Base-by-base conservation (phyloP, 2,888 invertebrate species). In the Scaptomyza caliginosa region DNA sequence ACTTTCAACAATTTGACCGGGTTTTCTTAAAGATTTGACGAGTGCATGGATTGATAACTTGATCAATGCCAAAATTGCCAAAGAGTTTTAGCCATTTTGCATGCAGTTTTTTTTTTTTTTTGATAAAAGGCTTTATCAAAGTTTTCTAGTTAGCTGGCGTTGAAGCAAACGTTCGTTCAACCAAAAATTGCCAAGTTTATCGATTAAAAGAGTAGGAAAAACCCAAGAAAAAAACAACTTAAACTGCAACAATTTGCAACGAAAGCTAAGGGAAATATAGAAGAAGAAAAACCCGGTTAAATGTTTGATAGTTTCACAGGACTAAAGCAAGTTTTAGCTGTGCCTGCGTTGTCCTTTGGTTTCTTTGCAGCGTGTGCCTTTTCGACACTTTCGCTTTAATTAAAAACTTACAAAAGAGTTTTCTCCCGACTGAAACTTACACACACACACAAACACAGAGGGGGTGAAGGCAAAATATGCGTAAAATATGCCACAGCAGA, bases 341-440 rank as follows among this genome's bases (percentile, higher is more conserved):
- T 39, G 50, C 50, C 55, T 10, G 43, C 52, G 16, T 32, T 55
- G 46, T 40, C 43, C 34, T 55, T 28, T 52, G 48, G 21, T 56
- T 38, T 72, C 50, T 60, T 59, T 64, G n/a, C 65, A 67, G 69
- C 75, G 57, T 76, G 84, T 76, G 84, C 74, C 78, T 76, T 76
- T 69, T 81, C 79, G 73, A 81, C 81, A 85, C 85, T 82, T 82
- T 82, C 69, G 81, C 81, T 79, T 82, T 82, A 82, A 82, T 85
- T 82, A 85, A 82, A 82, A 82, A 85, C 85, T 79, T 85, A 74
- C 64, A 66, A 76, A 81, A 80, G 81, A 64, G 43, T 59, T 64
- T 40, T 52, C 66, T 32, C 39, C 40, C 45, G 34, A 8, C 32
- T 40, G 36, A 49, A 36, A 36, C 51, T 48, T 13, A 13, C 45